Percentiles rank a stretch among this genome's conserved stretches.
Conservation (phyloP, 2,888 invertebrate species). For the Netelia fuscicornis region DNA sequence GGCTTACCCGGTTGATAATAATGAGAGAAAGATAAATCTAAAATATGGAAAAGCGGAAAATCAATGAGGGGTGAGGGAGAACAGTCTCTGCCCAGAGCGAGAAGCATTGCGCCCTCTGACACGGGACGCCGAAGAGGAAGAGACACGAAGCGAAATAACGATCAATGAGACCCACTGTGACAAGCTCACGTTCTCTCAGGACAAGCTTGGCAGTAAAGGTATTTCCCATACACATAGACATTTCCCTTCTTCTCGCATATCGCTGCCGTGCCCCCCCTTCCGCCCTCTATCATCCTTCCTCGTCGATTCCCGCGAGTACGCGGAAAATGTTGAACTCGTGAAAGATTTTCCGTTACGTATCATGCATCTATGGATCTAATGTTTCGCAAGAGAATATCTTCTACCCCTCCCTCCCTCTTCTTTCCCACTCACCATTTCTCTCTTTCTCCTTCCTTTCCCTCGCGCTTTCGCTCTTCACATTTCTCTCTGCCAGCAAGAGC, state of each 20-base stretch:
- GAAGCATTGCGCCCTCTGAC: slow-evolving; percentile 24
- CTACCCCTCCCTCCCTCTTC: not conserved
- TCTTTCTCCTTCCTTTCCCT: not conserved
- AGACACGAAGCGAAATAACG: slow-evolving; percentile 55
- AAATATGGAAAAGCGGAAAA: slow-evolving; percentile 30
- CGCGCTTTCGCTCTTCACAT: not conserved
- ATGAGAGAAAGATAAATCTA: slow-evolving; percentile 3
- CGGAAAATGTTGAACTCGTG: slow-evolving; percentile 59
- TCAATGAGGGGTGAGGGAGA: slow-evolving; percentile 32
- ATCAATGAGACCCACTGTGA: slow-evolving; percentile 48
- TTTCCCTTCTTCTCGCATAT: not conserved
- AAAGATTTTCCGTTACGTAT: slow-evolving; percentile 67
- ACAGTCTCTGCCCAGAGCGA: not conserved
- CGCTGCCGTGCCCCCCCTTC: not conserved
- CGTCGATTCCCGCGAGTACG: slow-evolving; percentile 62
- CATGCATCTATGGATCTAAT: slow-evolving; percentile 73
- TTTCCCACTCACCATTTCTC: not conserved
- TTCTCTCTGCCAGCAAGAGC: slow-evolving; percentile 1
- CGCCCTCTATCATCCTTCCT: slow-evolving; percentile 15
- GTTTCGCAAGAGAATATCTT: slow-evolving; percentile 49
- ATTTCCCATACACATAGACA: slow-evolving; percentile 14
- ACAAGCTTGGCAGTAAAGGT: slow-evolving; percentile 30
- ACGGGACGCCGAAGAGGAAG: slow-evolving; percentile 4
- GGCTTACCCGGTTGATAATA: not conserved
- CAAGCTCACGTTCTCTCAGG: slow-evolving; percentile 24